Evolutionary conservation across 2,113 vertebrate species (phyloP).

Genomic region (Cromileptes altivelis): DNA sequence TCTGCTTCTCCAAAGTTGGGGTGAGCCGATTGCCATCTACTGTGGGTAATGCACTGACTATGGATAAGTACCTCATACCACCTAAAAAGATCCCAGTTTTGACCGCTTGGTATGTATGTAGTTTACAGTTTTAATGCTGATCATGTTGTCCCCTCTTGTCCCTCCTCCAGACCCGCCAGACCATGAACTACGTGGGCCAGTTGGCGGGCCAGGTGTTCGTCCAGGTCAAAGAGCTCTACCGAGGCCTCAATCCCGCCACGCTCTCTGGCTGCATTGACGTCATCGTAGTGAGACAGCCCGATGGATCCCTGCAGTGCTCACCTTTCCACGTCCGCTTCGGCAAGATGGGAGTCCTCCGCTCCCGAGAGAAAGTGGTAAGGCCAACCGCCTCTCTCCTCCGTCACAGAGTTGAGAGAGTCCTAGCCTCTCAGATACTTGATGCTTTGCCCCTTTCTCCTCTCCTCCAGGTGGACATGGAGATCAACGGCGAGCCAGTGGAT

Average conservation of each 20-base stretch:
- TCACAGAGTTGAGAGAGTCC: background rate
- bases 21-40: too few relatives aligned
- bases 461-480: conserved; percentile 93
- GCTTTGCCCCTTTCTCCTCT: background rate
- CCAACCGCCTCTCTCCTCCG: background rate
- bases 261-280: conserved; percentile 96
- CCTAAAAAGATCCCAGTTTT: too few relatives aligned
- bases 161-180: conserved; percentile 83
- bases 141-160: background rate
- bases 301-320: conserved; percentile 95
- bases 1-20: too few relatives aligned
- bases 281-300: conserved; percentile 93
- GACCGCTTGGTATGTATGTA: background rate
- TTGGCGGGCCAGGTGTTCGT: conserved; percentile 97
- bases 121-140: background rate
- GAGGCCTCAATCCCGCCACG: conserved; percentile 95
- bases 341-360: conserved; percentile 96
- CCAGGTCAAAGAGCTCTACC: conserved; percentile 97
- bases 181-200: conserved; percentile 99
- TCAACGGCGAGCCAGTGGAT: conserved; percentile 88
- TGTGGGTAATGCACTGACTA: too few relatives aligned
- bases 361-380: conserved; percentile 94
- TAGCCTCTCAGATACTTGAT: background rate
- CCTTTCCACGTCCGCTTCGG: conserved; percentile 98
- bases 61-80: too few relatives aligned